phyloP scores from a whole-genome alignment of 35 echinoderm and acorn worm genomes.

The Lytechinus pictus region DNA sequence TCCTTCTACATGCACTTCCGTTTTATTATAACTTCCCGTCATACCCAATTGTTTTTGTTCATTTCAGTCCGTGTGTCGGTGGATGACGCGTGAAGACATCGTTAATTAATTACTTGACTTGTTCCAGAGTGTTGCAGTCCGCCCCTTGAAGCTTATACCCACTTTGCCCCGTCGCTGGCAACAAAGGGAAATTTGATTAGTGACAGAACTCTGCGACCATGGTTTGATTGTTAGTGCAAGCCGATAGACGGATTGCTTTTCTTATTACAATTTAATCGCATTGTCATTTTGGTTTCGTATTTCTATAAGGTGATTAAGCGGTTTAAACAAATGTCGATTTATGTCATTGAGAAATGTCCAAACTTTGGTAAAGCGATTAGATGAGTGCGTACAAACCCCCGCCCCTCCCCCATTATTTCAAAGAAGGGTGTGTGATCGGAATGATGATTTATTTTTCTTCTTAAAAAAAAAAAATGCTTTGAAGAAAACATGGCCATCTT shows the following conservation, averaged over 20 bases:
- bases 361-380: too few relatives aligned
- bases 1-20: too few relatives aligned
- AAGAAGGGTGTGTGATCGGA: too few relatives aligned
- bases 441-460: too few relatives aligned
- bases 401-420: too few relatives aligned
- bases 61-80: neutral
- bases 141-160: neutral
- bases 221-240: neutral
- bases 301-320: neutral
- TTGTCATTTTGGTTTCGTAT: neutral
- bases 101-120: neutral
- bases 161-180: neutral
- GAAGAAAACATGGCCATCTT: too few relatives aligned
- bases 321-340: neutral
- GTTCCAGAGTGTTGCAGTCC: neutral
- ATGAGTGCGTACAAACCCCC: too few relatives aligned
- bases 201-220: neutral
- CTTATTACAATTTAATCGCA: neutral
- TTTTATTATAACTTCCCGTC: neutral
- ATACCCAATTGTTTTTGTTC: neutral
- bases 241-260: neutral
- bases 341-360: neutral
- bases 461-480: too few relatives aligned
- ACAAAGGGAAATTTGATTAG: neutral
- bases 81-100: neutral